These are phyloP conservation scores for Geotrypetes seraphini DNA, from an alignment of 2,797 vertebrate genomes.

Conservation along the genomic window DNA sequence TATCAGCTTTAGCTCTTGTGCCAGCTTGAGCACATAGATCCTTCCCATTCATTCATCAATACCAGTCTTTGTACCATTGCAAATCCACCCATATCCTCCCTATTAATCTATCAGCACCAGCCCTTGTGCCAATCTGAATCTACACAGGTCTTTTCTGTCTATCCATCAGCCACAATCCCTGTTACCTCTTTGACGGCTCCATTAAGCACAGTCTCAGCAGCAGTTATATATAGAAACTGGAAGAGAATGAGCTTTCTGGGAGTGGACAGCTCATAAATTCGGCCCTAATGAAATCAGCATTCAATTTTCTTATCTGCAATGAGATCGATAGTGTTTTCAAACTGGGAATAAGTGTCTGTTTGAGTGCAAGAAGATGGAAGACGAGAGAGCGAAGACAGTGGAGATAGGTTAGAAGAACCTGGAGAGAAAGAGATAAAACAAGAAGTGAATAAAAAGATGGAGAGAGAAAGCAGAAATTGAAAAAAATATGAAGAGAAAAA, in stretches of 20 bases:
- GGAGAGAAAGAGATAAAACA: background rate
- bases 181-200: conserved; percentile 9
- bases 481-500: fast-evolving
- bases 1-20: too few relatives aligned
- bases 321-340: background rate
- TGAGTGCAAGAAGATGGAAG: background rate
- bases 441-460: background rate
- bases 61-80: too few relatives aligned
- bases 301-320: background rate
- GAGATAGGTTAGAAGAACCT: background rate
- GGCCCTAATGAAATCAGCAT: background rate
- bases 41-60: too few relatives aligned
- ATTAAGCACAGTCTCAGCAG: conserved; percentile 1
- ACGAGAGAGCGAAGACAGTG: background rate
- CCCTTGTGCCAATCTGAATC: too few relatives aligned
- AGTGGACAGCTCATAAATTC: conserved; percentile 23
- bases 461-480: fast-evolving
- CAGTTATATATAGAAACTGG: conserved; percentile 20
- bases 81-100: too few relatives aligned
- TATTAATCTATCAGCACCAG: too few relatives aligned
- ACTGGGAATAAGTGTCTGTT: fast-evolving
- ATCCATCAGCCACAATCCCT: conserved; percentile 8
- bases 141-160: background rate
- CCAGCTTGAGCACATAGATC: too few relatives aligned
- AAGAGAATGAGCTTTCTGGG: background rate